Conservation (phyloP, 2,113 vertebrate species). For the Ciconia boyciana region DNA sequence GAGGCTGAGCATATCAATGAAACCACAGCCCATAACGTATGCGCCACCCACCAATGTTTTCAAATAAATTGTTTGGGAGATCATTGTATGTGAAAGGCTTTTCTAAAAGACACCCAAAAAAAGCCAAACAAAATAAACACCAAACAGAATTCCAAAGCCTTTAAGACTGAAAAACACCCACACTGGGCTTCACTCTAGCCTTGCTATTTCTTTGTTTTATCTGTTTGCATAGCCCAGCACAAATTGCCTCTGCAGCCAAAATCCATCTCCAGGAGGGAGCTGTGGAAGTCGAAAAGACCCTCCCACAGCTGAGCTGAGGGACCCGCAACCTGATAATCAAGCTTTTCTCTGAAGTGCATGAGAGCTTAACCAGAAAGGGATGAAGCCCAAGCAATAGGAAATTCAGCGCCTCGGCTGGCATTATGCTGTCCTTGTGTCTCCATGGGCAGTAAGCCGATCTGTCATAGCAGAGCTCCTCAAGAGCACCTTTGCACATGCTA, state of each 20-base stretch:
- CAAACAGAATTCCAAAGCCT: neutral
- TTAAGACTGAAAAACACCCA: neutral
- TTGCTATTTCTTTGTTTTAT: neutral
- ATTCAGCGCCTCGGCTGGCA: neutral
- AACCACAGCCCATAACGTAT: constrained; percentile 27
- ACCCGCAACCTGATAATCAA: neutral
- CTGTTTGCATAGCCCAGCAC: neutral
- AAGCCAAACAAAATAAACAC: neutral
- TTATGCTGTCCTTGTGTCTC: neutral
- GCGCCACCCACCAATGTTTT: neutral
- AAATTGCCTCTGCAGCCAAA: neutral
- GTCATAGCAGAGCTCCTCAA: neutral
- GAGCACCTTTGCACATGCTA: neutral
- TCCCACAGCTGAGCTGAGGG: neutral
- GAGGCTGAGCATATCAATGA: constrained; percentile 8
- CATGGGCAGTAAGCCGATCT: neutral
- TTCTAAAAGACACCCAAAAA: neutral
- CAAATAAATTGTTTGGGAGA: constrained; percentile 13
- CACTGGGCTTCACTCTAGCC: neutral
- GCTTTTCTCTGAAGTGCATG: neutral
- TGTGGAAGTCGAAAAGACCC: neutral
- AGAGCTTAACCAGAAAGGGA: neutral
- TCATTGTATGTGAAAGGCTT: neutral
- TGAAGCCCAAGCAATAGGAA: neutral
- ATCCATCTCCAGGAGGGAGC: neutral